phyloP scores from a whole-genome alignment of 2,888 invertebrate genomes.

The Volucella inflata region DNA sequence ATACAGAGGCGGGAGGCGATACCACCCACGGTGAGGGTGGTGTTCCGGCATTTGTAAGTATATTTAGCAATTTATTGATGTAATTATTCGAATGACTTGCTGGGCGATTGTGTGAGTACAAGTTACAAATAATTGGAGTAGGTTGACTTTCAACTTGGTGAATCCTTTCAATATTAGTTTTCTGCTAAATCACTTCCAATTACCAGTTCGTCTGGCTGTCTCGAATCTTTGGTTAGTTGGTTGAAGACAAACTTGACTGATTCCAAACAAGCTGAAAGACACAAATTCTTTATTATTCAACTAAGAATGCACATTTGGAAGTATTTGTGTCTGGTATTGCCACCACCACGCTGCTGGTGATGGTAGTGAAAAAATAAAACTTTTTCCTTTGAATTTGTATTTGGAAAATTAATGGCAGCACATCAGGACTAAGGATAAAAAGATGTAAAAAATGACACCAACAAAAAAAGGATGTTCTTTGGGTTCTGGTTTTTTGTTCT shows the following conservation, averaged over 20 bases:
- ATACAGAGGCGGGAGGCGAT: conserved; percentile 96
- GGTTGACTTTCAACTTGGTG: conserved; percentile 28
- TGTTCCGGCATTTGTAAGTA: conserved; percentile 92
- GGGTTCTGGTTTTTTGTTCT: conserved; percentile 12
- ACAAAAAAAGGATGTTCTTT: conserved; percentile 16
- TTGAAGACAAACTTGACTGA: background rate
- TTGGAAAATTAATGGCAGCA: conserved; percentile 67
- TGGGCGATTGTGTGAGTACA: background rate
- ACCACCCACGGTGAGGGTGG: conserved; percentile 94
- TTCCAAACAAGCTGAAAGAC: background rate
- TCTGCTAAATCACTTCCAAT: conserved; percentile 62
- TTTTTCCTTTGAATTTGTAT: conserved; percentile 60
- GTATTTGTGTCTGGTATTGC: no score
- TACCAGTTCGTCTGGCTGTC: conserved; percentile 56
- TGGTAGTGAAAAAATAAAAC: conserved; percentile 21
- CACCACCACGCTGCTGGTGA: background rate
- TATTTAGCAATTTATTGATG: conserved; percentile 53
- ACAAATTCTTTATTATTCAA: conserved; percentile 16
- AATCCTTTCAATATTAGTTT: conserved; percentile 57
- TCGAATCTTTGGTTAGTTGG: conserved; percentile 14
- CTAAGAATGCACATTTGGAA: background rate
- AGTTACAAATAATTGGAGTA: background rate
- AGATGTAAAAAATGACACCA: background rate
- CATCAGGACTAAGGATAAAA: conserved; percentile 8
- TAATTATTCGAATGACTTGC: conserved; percentile 59